These are phyloP conservation scores for Phainopepla nitens DNA, from an alignment of 2,113 vertebrate genomes.

Conservation along the genomic window DNA sequence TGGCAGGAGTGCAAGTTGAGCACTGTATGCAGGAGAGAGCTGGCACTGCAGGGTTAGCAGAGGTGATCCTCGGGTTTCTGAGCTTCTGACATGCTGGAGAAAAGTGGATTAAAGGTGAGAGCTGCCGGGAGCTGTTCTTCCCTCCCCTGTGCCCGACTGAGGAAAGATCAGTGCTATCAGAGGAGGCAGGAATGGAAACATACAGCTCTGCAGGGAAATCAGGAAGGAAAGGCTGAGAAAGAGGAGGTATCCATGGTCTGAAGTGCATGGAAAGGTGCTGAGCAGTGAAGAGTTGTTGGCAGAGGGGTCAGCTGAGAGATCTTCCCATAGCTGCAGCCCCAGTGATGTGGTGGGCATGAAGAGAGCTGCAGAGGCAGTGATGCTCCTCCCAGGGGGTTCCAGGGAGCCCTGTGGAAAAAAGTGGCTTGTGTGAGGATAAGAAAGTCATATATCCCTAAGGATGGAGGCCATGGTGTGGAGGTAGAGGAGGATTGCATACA, in stretches of 20 bases:
- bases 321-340: not conserved
- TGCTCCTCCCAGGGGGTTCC: fast-evolving
- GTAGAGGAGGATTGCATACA: not conserved
- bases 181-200: not conserved
- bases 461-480: fast-evolving
- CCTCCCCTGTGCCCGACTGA: not conserved
- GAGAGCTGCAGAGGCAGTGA: not conserved
- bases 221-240: not conserved
- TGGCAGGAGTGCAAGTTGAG: not conserved
- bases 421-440: not conserved
- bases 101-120: constrained; percentile 15
- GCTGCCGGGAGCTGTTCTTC: not conserved
- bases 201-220: not conserved
- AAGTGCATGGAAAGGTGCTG: not conserved
- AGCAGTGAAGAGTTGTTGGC: not conserved
- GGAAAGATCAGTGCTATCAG: not conserved
- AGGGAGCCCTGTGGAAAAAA: not conserved
- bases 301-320: not conserved
- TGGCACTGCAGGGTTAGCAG: not conserved
- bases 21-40: not conserved
- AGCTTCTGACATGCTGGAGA: not conserved
- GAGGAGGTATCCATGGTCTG: not conserved
- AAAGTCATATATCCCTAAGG: not conserved
- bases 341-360: fast-evolving
- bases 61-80: not conserved